These are phyloP conservation scores for Diogma glabrata DNA, from an alignment of 2,888 invertebrate species.

Conservation along the genomic window DNA sequence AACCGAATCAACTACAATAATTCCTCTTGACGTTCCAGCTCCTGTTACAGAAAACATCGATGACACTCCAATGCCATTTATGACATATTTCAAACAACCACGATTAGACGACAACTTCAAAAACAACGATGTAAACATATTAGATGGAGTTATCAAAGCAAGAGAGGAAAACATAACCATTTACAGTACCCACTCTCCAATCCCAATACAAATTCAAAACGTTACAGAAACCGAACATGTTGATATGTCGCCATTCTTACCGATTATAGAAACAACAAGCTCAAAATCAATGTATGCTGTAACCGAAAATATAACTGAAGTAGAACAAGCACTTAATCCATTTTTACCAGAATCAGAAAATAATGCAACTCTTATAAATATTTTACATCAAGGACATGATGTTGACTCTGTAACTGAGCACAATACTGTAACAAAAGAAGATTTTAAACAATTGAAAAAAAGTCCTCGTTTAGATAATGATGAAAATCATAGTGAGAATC, in stretches of 20 bases:
- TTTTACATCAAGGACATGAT: conserved; percentile 45
- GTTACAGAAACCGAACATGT: conserved; percentile 1
- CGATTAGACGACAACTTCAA: conserved; percentile 10
- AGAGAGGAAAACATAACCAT: conserved; percentile 13
- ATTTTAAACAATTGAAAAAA: conserved; percentile 12
- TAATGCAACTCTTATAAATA: conserved; percentile 46
- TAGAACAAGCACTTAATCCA: conserved; percentile 32
- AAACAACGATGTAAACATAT: conserved; percentile 16
- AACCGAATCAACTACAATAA: not conserved
- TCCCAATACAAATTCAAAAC: conserved; percentile 8
- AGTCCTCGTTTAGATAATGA: conserved; percentile 14
- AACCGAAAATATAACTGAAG: conserved; percentile 13
- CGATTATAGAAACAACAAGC: conserved; percentile 12
- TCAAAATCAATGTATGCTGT: conserved; percentile 13
- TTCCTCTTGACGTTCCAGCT: conserved; percentile 14
- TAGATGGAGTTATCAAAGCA: conserved; percentile 17
- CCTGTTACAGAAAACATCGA: conserved; percentile 20
- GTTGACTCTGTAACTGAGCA: conserved; percentile 26
- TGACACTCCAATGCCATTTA: conserved; percentile 21
- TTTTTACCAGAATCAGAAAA: conserved; percentile 54
- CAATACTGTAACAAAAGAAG: conserved; percentile 5
- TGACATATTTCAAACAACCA: conserved; percentile 18
- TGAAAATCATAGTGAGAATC: conserved; percentile 16
- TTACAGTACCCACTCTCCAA: conserved; percentile 19
- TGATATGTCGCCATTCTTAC: conserved; percentile 14